Conservation (phyloP, 2,113 vertebrate genomes). For the Aphyosemion australe region DNA sequence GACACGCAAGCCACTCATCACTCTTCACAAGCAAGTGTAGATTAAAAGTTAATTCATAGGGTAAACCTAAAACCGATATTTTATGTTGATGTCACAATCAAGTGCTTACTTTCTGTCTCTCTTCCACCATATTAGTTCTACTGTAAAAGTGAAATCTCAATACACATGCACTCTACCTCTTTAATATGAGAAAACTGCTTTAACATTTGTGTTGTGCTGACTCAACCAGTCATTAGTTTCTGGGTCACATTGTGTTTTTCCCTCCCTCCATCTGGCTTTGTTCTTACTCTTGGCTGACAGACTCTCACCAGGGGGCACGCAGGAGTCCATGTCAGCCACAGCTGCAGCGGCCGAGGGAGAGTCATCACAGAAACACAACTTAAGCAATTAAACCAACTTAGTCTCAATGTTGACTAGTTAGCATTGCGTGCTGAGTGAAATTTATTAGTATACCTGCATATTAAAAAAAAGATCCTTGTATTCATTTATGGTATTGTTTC, state of each 20-base stretch:
- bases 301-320: constrained; percentile 19
- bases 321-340: constrained; percentile 48
- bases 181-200: constrained; percentile 8
- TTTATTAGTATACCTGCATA: background rate
- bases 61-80: background rate
- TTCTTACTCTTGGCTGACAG: constrained; percentile 25
- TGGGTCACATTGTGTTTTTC: constrained; percentile 14
- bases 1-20: constrained; percentile 21
- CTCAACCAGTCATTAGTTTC: constrained; percentile 23
- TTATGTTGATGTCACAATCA: background rate
- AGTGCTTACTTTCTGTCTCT: too few species aligned
- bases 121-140: too few species aligned
- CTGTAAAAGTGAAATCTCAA: background rate
- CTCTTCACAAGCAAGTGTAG: constrained; percentile 2
- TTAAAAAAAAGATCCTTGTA: background rate
- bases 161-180: background rate
- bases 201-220: constrained; percentile 3
- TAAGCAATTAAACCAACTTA: constrained; percentile 22
- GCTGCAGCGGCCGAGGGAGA: constrained; percentile 55
- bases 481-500: background rate
- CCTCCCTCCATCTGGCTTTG: constrained; percentile 11
- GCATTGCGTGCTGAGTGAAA: too few species aligned
- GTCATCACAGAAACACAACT: constrained; percentile 24
- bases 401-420: constrained; percentile 13
- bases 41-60: too few species aligned